Conservation (phyloP, 1,140 invertebrate genomes). For the Cydia amplana region DNA sequence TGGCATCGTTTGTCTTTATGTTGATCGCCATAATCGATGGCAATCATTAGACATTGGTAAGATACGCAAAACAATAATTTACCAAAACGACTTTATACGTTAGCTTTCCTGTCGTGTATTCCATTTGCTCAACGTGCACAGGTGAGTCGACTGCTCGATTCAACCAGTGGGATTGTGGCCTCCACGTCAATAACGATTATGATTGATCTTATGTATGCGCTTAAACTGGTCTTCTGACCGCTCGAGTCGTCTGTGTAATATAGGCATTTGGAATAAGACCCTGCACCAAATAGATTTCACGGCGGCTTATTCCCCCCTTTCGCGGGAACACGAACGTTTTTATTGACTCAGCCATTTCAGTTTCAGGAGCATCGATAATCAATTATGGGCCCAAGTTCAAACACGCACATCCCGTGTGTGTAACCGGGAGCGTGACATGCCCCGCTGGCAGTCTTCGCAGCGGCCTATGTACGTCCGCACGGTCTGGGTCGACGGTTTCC, state of each 20-base stretch:
- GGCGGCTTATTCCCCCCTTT: background rate
- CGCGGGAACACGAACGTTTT: slow-evolving; percentile 3
- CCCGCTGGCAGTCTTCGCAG: slow-evolving; percentile 85
- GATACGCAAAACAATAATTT: background rate
- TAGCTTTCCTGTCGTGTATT: no score
- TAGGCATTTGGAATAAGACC: background rate
- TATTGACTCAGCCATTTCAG: slow-evolving; percentile 27
- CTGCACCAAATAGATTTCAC: slow-evolving; percentile 9
- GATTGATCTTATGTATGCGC: background rate
- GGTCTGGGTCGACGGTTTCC: slow-evolving; percentile 85
- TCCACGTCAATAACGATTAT: background rate
- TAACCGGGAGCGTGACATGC: slow-evolving; percentile 59
- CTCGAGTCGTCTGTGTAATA: background rate
- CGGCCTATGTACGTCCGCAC: slow-evolving; percentile 85
- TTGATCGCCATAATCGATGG: background rate
- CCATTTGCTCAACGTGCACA: no score
- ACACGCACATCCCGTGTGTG: slow-evolving; percentile 49
- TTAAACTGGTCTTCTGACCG: background rate
- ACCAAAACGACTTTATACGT: background rate
- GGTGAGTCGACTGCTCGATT: no score
- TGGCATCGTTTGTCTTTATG: background rate
- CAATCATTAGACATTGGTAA: background rate
- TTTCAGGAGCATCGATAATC: slow-evolving; percentile 31
- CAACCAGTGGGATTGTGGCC: background rate
- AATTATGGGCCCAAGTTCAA: slow-evolving; percentile 40